phyloP scores from a whole-genome alignment of 2,113 vertebrate genomes.

The Erinaceus europaeus region DNA sequence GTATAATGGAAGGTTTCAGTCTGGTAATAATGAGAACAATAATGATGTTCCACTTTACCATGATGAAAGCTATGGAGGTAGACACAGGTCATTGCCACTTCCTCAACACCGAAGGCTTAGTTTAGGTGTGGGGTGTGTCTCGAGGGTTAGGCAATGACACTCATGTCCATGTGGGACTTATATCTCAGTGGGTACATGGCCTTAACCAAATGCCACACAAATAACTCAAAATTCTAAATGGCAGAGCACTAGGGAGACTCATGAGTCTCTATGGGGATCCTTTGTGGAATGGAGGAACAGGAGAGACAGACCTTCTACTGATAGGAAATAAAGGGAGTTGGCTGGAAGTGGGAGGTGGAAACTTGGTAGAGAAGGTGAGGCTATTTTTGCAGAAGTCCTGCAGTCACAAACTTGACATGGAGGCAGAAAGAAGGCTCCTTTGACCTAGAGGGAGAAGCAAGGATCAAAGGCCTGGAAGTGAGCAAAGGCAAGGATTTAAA shows the following conservation, averaged over 20 bases:
- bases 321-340: not conserved
- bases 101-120: not conserved
- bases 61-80: not conserved
- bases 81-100: not conserved
- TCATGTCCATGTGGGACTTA: not conserved
- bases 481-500: not conserved
- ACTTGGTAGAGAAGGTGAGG: not conserved
- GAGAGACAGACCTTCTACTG: not conserved
- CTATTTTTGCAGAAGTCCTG: not conserved
- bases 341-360: not conserved
- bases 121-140: no score
- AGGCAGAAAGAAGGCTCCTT: not conserved
- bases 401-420: not conserved
- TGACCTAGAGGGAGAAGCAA: not conserved
- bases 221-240: not conserved
- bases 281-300: not conserved
- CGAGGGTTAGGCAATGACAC: not conserved
- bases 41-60: not conserved
- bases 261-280: not conserved
- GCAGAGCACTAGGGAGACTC: not conserved
- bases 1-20: not conserved
- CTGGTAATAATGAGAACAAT: not conserved
- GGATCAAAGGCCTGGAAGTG: not conserved
- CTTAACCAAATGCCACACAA: not conserved
- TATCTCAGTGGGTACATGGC: not conserved